A percentile compares a stretch with the other conserved stretches of the same genome.
Evolutionary conservation across 2,797 vertebrate species (phyloP).

Genomic region (Chloroceryle amazona): DNA sequence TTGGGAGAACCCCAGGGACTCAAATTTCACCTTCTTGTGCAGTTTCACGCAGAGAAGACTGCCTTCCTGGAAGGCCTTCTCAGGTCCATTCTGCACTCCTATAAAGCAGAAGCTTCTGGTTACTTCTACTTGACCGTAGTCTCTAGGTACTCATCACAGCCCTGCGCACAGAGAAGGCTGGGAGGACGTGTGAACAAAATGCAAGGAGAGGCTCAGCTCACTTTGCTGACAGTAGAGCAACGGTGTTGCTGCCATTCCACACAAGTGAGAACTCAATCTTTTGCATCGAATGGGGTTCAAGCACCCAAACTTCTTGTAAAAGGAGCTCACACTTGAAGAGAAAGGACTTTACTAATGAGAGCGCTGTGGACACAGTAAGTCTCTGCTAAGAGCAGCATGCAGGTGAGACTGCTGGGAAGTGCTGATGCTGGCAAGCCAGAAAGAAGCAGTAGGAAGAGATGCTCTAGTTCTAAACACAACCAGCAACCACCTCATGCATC

Average conservation of each 20-base stretch:
- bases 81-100: background rate
- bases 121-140: background rate
- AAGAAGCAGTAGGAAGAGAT: background rate
- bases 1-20: background rate
- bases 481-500: fast-evolving
- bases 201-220: background rate
- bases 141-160: background rate
- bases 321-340: background rate
- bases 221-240: background rate
- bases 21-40: background rate
- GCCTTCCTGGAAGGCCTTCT: background rate
- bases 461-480: background rate
- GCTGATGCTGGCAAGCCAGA: background rate
- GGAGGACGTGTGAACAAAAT: background rate
- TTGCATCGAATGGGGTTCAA: background rate
- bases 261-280: background rate
- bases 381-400: background rate
- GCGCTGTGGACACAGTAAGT: background rate
- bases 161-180: background rate
- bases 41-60: background rate
- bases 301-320: background rate
- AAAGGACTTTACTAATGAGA: background rate
- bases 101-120: background rate
- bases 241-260: background rate
- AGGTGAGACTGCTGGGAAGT: background rate